phyloP scores from a whole-genome alignment of 2,113 vertebrate genomes.

The Mirounga angustirostris region DNA sequence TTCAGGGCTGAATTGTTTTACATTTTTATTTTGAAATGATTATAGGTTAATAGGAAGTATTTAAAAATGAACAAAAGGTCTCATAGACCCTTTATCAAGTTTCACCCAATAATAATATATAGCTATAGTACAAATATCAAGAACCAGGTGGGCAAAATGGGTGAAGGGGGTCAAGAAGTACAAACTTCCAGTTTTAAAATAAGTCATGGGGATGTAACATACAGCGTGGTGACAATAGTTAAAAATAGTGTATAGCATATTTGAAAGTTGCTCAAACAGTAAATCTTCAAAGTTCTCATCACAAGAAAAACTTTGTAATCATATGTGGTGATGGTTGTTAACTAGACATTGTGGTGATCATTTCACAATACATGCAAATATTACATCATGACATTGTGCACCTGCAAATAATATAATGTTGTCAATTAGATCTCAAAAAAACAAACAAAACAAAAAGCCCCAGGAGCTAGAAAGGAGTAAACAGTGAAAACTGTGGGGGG shows the following conservation, averaged over 20 bases:
- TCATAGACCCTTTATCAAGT: background rate
- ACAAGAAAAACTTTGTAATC: too few relatives aligned
- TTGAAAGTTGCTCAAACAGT: too few relatives aligned
- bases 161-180: background rate
- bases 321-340: too few relatives aligned
- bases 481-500: background rate
- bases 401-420: background rate
- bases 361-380: background rate
- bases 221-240: background rate
- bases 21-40: background rate
- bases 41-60: background rate
- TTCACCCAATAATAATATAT: background rate
- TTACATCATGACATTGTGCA: background rate
- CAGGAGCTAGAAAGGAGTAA: background rate
- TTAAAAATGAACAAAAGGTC: background rate
- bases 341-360: background rate
- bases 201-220: background rate
- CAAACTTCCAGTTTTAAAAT: background rate
- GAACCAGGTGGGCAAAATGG: background rate
- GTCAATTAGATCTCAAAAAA: background rate
- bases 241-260: background rate
- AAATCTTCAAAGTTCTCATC: too few relatives aligned
- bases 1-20: background rate
- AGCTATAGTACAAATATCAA: background rate
- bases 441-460: background rate